These are phyloP conservation scores for Amazona guildingii DNA, from an alignment of 2,113 vertebrate species.

Conservation along the genomic window DNA sequence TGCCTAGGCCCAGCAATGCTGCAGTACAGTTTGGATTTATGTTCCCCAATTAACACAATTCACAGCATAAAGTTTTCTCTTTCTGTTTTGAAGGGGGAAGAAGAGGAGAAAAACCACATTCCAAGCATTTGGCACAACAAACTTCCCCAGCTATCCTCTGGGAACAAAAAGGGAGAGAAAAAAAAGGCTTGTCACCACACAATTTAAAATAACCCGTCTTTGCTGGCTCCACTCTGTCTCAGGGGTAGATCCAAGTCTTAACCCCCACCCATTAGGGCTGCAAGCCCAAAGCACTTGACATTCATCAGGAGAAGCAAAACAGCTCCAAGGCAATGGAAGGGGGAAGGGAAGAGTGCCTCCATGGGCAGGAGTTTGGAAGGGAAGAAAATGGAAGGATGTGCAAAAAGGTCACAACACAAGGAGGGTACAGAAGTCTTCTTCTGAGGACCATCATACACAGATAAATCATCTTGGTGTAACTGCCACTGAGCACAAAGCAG, in stretches of 20 bases:
- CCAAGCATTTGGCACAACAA: conserved; percentile 1
- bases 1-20: not conserved
- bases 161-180: not conserved
- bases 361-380: not conserved
- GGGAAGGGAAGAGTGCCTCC: not conserved
- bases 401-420: not conserved
- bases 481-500: not conserved
- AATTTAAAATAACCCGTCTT: conserved; percentile 43
- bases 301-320: not conserved
- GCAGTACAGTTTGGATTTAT: conserved; percentile 19
- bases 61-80: conserved; percentile 21
- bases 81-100: conserved; percentile 1
- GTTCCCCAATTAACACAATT: conserved; percentile 23
- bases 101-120: conserved; percentile 37
- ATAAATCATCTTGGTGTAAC: not conserved
- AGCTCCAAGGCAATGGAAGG: not conserved
- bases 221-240: conserved; percentile 43
- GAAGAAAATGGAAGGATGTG: not conserved
- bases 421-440: not conserved
- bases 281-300: not conserved
- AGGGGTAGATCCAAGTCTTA: conserved; percentile 40
- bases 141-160: conserved; percentile 1
- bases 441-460: not conserved
- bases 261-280: not conserved
- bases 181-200: conserved; percentile 13